phyloP scores from a whole-genome alignment of 2,113 vertebrate genomes.

The Dicrurus megarhynchus region DNA sequence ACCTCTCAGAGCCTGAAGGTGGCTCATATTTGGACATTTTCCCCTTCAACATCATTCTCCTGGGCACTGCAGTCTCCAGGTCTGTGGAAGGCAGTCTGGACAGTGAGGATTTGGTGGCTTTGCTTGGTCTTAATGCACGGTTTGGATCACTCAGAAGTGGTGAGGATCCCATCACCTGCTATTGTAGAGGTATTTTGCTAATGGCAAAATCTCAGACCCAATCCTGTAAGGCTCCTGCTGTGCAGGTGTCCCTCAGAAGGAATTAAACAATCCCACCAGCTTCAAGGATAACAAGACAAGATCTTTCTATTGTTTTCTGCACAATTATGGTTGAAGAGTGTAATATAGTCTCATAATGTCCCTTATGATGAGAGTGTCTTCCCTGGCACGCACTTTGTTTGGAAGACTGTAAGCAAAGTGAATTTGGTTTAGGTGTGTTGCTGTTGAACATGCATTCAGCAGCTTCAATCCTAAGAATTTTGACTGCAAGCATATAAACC shows the following conservation, averaged over 20 bases:
- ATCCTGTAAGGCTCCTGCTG: neutral
- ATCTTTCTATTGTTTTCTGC: neutral
- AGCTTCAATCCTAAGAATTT: neutral
- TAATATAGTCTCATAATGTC: neutral
- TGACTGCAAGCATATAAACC: neutral
- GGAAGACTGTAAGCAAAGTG: neutral
- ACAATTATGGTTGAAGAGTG: neutral
- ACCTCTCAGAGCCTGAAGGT: neutral
- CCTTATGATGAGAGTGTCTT: neutral
- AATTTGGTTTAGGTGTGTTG: neutral
- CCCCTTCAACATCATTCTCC: neutral
- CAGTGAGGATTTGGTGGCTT: neutral
- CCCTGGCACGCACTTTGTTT: neutral
- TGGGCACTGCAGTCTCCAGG: neutral
- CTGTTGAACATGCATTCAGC: neutral
- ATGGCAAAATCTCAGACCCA: neutral
- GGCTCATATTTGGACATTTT: neutral
- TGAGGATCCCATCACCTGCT: neutral
- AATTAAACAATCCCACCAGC: neutral
- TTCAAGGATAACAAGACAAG: neutral
- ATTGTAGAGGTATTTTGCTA: neutral
- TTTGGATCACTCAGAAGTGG: neutral
- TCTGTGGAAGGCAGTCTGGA: neutral
- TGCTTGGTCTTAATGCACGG: neutral
- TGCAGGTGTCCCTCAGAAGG: neutral